Evolutionary conservation across 2,797 vertebrate species (phyloP).

Genomic region (Coendou prehensilis): DNA sequence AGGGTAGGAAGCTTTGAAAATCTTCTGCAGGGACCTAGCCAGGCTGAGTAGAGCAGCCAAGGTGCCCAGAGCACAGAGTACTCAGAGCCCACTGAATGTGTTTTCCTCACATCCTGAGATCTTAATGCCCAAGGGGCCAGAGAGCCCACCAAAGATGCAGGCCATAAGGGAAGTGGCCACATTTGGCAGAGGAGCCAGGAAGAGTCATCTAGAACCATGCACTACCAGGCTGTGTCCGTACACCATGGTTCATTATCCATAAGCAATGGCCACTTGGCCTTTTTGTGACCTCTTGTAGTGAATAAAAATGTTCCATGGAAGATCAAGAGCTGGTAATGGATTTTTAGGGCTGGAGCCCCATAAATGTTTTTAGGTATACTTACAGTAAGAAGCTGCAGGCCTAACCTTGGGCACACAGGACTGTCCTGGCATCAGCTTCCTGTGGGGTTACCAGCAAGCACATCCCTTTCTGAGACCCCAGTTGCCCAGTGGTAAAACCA

Average conservation of each 20-base stretch:
- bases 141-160: neutral
- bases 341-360: neutral
- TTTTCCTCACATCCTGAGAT: neutral
- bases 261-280: slow-evolving; percentile 70
- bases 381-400: neutral
- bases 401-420: neutral
- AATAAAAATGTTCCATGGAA: slow-evolving; percentile 32
- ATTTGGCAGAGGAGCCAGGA: slow-evolving; percentile 45
- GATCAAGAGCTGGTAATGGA: neutral
- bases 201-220: slow-evolving; percentile 59
- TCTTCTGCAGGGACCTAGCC: neutral
- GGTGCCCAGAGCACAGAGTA: neutral
- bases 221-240: neutral
- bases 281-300: neutral
- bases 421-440: slow-evolving; percentile 40
- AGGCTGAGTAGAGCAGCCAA: neutral
- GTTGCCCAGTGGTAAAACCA: neutral
- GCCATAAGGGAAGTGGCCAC: slow-evolving; percentile 16
- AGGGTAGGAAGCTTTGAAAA: neutral
- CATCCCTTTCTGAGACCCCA: neutral
- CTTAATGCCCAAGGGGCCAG: slow-evolving; percentile 47
- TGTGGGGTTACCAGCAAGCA: neutral
- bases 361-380: slow-evolving; percentile 24
- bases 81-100: neutral
- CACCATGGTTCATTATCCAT: neutral